phyloP scores from a whole-genome alignment of 2,888 invertebrate species.

The Synergus itoensis region DNA sequence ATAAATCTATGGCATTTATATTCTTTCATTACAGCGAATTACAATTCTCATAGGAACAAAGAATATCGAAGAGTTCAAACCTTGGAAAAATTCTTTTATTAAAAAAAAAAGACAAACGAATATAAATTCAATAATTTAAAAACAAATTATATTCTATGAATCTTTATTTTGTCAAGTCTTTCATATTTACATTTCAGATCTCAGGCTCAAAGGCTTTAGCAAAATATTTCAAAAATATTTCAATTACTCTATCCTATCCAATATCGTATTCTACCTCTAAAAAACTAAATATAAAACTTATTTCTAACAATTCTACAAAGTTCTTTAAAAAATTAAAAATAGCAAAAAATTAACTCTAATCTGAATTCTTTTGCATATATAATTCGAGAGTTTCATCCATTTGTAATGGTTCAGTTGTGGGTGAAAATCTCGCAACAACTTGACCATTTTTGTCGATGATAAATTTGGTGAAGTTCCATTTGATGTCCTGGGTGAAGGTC shows the following conservation, averaged over 20 bases:
- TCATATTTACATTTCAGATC: not conserved
- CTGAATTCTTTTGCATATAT: not conserved
- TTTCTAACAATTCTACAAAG: not conserved
- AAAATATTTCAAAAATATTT: not conserved
- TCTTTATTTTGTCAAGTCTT: not conserved
- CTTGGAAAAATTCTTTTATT: no score
- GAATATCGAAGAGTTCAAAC: not conserved
- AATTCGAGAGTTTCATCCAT: slow-evolving; percentile 77
- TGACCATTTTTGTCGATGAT: slow-evolving; percentile 85
- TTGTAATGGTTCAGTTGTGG: slow-evolving; percentile 79
- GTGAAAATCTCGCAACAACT: slow-evolving; percentile 82
- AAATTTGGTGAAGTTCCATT: slow-evolving; percentile 94
- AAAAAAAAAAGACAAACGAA: no score
- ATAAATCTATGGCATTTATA: not conserved
- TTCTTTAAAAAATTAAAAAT: not conserved
- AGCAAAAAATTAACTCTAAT: not conserved
- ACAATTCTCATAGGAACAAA: not conserved
- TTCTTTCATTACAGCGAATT: not conserved
- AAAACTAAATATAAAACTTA: not conserved
- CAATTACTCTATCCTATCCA: not conserved
- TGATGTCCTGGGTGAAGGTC: slow-evolving; percentile 83
- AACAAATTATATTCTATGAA: not conserved
- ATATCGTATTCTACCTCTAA: not conserved
- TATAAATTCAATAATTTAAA: not conserved
- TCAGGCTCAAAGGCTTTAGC: not conserved